Percentiles rank a stretch among this genome's conserved stretches.
phyloP scores from a whole-genome alignment of 1,140 invertebrate genomes.

The Leptopilina boulardi region DNA sequence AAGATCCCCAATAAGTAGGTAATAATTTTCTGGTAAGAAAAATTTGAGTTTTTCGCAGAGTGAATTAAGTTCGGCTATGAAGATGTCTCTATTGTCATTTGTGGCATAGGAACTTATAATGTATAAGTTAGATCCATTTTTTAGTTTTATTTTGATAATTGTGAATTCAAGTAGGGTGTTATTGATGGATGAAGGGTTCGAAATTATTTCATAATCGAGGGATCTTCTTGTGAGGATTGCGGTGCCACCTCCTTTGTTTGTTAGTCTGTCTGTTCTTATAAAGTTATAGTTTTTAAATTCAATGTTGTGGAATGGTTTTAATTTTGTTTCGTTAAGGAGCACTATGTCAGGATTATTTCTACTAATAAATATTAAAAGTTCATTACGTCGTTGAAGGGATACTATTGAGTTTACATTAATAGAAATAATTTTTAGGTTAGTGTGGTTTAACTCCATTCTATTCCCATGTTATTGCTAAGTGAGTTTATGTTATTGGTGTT shows the following conservation, averaged over 20 bases:
- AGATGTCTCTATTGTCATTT: neutral
- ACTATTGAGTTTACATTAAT: slow-evolving; percentile 8
- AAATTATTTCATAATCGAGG: neutral
- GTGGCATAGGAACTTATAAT: slow-evolving; percentile 32
- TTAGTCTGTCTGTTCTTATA: slow-evolving; percentile 33
- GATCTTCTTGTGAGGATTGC: slow-evolving; percentile 31
- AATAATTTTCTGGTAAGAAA: slow-evolving; percentile 20
- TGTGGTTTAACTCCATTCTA: neutral
- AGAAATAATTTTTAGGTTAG: neutral
- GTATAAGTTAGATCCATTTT: slow-evolving; percentile 29
- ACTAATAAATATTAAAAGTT: neutral
- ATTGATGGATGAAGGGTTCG: neutral
- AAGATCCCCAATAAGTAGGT: slow-evolving; percentile 37
- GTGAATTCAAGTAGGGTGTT: neutral
- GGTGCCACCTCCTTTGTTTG: slow-evolving; percentile 29
- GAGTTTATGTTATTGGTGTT: neutral
- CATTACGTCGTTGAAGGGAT: neutral
- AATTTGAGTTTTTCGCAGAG: slow-evolving; percentile 25
- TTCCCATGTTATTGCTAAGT: neutral
- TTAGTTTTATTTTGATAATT: slow-evolving; percentile 29
- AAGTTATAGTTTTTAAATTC: slow-evolving; percentile 27
- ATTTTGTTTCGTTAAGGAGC: slow-evolving; percentile 37
- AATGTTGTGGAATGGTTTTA: slow-evolving; percentile 12
- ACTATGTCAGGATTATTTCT: slow-evolving; percentile 24
- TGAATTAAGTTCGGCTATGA: neutral